Evolutionary conservation across 2,113 vertebrate genomes (phyloP), one percentile per base, ranked within the genome.

Genomic region (Plectropomus leopardus): DNA sequence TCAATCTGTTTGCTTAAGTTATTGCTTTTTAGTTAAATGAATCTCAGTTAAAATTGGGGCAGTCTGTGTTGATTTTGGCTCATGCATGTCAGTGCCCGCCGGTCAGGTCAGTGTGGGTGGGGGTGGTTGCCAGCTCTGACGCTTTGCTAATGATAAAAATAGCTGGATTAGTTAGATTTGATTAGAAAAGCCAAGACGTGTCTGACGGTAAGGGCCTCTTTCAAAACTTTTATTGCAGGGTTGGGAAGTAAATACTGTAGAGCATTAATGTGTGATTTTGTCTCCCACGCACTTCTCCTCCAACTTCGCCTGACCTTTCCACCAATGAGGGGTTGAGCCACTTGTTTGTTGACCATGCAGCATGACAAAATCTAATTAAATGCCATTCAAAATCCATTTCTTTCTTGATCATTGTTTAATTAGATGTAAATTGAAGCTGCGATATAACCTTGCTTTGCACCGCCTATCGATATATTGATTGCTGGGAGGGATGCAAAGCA

Each of bases 321-420:
- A 55, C 76, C 70, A 68, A 10, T n/a, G 71, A 74, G 68, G 68
- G 78, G 76, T 48, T 80, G 82, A 89, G 81, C 80, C 75, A 85
- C 70, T 85, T 85, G 81, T 90, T 93, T 92, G 85, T 91, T 85
- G 89, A 88, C 89, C 90, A 90, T 42, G 67, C 84, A 89, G 89
- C 93, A 84, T 92, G 92, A 93, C 88, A 72, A 91, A 92, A 94
- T 90, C 90, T 93, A 94, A 93, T 94, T 91, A 94, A 89, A 92
- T 92, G 86, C 86, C 92, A 95, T 92, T 93, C 88, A 86, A 93
- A 93, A 94, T 94, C 89, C 78, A 92, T 90, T 92, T 90, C 87
- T 94, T 91, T 87, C 86, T 92, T 93, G 92, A 94, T 94, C 90
- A 94, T 90, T 92, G 90, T 93, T 94, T 95, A 94, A 95, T 95